Conservation (phyloP, 2,113 vertebrate genomes). For the Climacteris rufus region DNA sequence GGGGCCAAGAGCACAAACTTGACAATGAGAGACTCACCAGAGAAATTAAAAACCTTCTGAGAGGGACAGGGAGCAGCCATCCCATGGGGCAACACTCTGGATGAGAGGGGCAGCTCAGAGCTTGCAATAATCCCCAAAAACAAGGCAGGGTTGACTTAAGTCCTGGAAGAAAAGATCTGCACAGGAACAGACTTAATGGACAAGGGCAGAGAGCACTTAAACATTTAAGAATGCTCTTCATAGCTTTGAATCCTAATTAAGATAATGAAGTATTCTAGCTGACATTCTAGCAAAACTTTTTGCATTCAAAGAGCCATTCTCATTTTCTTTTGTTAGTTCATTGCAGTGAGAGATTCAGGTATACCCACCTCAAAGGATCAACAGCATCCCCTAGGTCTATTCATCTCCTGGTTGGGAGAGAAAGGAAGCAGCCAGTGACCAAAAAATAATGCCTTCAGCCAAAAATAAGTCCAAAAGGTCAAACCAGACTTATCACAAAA, state of each 20-base stretch:
- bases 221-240: slow-evolving; percentile 24
- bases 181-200: neutral
- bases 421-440: neutral
- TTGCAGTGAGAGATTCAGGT: neutral
- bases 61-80: neutral
- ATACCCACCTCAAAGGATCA: neutral
- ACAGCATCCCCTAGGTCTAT: neutral
- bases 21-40: neutral
- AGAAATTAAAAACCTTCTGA: neutral
- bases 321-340: neutral
- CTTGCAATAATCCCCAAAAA: neutral
- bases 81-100: neutral
- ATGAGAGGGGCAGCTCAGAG: neutral
- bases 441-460: neutral
- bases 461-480: neutral
- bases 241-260: slow-evolving; percentile 25
- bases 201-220: neutral
- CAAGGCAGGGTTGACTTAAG: neutral
- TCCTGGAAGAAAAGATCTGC: neutral
- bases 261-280: slow-evolving; percentile 25
- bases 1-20: neutral
- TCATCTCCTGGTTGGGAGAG: neutral
- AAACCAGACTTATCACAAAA: neutral
- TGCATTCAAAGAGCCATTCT: slow-evolving; percentile 2
- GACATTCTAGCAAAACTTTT: slow-evolving; percentile 17